Conservation (phyloP, 2,797 vertebrate species). For the Anolis apletophallus region DNA sequence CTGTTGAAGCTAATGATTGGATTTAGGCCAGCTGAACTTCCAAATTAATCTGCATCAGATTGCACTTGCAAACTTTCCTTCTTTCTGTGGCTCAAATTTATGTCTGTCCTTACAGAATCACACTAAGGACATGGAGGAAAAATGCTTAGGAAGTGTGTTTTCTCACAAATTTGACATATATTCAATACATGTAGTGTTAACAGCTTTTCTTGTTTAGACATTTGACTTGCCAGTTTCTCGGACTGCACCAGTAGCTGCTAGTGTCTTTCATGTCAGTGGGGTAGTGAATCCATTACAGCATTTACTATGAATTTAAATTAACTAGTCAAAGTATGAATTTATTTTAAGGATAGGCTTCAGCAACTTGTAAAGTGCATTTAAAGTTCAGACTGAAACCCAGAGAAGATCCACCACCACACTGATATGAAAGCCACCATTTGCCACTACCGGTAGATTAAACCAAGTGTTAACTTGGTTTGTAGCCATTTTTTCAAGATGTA, state of each 20-base stretch:
- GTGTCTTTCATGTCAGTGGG: too few relatives aligned
- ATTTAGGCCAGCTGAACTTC: too few relatives aligned
- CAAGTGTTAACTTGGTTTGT: not conserved
- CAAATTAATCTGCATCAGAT: not conserved
- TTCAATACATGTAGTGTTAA: not conserved
- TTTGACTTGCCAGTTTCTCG: not conserved
- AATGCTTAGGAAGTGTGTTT: not conserved
- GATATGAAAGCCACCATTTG: too few relatives aligned
- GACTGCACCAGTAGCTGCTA: not conserved
- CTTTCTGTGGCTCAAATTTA: not conserved
- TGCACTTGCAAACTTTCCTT: not conserved
- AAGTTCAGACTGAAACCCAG: too few relatives aligned
- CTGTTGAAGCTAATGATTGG: too few relatives aligned
- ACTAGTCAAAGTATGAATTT: too few relatives aligned
- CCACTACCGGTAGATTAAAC: too few relatives aligned
- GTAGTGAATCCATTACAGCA: too few relatives aligned
- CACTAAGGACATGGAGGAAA: not conserved
- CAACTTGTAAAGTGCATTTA: too few relatives aligned
- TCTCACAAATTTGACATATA: not conserved
- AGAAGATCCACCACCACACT: too few relatives aligned
- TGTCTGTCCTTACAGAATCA: not conserved
- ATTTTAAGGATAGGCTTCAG: too few relatives aligned
- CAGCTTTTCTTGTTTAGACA: not conserved
- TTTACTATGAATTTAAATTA: too few relatives aligned
- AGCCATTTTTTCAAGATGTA: not conserved